These are phyloP conservation scores for Listrodromus nycthemerus DNA, from an alignment of 2,888 invertebrate species.

Conservation along the genomic window DNA sequence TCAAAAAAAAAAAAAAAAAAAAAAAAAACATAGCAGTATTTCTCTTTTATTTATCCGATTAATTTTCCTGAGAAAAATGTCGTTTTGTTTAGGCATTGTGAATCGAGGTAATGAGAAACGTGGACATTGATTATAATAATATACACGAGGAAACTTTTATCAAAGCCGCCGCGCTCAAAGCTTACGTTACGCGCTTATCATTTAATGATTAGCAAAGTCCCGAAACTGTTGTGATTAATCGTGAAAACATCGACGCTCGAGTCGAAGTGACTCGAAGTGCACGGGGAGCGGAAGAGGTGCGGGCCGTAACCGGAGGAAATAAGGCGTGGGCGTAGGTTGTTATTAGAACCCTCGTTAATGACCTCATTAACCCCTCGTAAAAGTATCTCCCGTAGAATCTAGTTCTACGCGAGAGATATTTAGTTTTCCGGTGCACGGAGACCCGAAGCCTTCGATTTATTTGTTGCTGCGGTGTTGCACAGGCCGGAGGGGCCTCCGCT, in stretches of 20 bases:
- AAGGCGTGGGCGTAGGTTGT: constrained; percentile 48
- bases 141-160: no score
- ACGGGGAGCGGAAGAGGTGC: not conserved
- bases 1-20: not conserved
- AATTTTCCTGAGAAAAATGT: not conserved
- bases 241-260: not conserved
- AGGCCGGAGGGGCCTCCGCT: constrained; percentile 44
- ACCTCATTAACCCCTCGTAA: constrained; percentile 78
- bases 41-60: not conserved
- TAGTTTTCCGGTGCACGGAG: constrained; percentile 40
- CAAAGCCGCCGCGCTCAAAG: no score
- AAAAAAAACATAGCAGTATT: not conserved
- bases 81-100: not conserved
- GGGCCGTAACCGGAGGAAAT: constrained; percentile 10
- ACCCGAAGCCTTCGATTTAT: constrained; percentile 52
- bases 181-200: no score
- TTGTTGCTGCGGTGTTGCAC: constrained; percentile 44
- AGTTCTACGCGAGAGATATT: constrained; percentile 7
- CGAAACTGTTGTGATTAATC: not conserved
- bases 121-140: no score
- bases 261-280: not conserved
- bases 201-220: not conserved
- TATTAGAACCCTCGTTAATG: constrained; percentile 76
- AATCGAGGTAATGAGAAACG: no score
- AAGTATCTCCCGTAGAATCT: constrained; percentile 52